Percentiles rank a stretch among this genome's conserved stretches.
These are phyloP conservation scores for Engystomops pustulosus DNA, from an alignment of 2,113 vertebrate species.

Conservation along the genomic window DNA sequence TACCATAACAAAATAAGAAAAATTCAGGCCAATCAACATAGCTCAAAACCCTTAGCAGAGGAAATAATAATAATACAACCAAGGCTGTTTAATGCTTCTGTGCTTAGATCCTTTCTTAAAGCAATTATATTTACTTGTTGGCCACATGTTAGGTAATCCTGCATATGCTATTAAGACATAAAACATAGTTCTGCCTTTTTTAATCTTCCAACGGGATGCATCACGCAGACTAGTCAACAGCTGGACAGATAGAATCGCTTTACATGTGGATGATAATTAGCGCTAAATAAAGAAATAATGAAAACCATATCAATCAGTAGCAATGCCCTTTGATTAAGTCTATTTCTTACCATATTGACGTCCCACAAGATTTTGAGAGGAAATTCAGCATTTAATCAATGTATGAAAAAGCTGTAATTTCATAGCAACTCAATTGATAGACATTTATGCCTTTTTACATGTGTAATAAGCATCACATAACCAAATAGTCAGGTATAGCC, in stretches of 20 bases:
- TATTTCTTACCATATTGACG: background rate
- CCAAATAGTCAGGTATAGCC: no score
- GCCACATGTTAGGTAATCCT: constrained; percentile 74
- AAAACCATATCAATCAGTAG: constrained; percentile 35
- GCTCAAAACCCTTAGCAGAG: constrained; percentile 95
- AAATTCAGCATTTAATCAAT: constrained; percentile 6
- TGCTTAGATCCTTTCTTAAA: constrained; percentile 80
- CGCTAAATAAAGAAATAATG: constrained; percentile 26
- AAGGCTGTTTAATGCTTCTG: constrained; percentile 87
- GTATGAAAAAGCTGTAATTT: background rate
- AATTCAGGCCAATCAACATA: constrained; percentile 96
- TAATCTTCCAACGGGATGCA: constrained; percentile 18
- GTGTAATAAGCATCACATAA: no score
- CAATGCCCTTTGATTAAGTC: constrained; percentile 1
- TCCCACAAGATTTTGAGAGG: background rate
- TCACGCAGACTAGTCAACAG: constrained; percentile 17
- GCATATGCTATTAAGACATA: constrained; percentile 40
- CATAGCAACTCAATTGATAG: no score
- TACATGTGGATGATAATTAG: constrained; percentile 10
- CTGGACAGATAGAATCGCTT: constrained; percentile 4
- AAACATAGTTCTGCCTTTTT: constrained; percentile 12
- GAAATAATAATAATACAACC: constrained; percentile 99
- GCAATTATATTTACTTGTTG: constrained; percentile 82
- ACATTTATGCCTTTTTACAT: background rate
- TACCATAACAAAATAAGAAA: constrained; percentile 98